A percentile compares a stretch with the other conserved stretches of the same genome.
These are phyloP conservation scores for Plemyria rubiginata DNA, from an alignment of 2,888 invertebrate species.

Conservation along the genomic window DNA sequence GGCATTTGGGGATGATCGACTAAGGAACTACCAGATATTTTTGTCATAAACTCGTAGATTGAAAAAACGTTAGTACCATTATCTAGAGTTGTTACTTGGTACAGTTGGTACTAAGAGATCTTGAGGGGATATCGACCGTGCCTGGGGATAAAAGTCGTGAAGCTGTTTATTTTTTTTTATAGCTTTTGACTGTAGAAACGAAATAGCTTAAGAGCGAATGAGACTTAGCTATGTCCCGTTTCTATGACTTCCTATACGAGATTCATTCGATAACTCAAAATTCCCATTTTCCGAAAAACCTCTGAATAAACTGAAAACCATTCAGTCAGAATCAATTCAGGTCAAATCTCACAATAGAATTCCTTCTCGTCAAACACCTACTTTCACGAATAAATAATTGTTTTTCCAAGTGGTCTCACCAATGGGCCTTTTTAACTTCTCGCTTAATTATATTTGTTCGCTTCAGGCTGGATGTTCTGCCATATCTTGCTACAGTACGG, in stretches of 20 bases:
- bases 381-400: constrained; percentile 26
- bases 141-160: too few relatives aligned
- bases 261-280: neutral
- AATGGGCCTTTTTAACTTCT: constrained; percentile 32
- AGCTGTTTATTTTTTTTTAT: too few relatives aligned
- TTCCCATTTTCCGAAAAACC: neutral
- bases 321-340: constrained; percentile 13
- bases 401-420: constrained; percentile 31
- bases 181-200: too few relatives aligned
- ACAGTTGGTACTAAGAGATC: too few relatives aligned
- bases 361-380: constrained; percentile 28
- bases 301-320: constrained; percentile 3
- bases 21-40: neutral
- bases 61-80: too few relatives aligned
- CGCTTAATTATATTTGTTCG: constrained; percentile 32
- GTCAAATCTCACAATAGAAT: constrained; percentile 28
- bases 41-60: too few relatives aligned
- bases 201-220: too few relatives aligned
- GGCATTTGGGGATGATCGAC: constrained; percentile 15
- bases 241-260: neutral
- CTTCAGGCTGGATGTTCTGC: neutral
- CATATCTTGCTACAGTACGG: neutral
- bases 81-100: too few relatives aligned
- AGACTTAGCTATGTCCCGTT: too few relatives aligned
- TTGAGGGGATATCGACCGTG: too few relatives aligned